Evolutionary conservation across 2,113 vertebrate species (phyloP), one percentile per base, ranked within the genome.

Genomic region (Semicossyphus pulcher): DNA sequence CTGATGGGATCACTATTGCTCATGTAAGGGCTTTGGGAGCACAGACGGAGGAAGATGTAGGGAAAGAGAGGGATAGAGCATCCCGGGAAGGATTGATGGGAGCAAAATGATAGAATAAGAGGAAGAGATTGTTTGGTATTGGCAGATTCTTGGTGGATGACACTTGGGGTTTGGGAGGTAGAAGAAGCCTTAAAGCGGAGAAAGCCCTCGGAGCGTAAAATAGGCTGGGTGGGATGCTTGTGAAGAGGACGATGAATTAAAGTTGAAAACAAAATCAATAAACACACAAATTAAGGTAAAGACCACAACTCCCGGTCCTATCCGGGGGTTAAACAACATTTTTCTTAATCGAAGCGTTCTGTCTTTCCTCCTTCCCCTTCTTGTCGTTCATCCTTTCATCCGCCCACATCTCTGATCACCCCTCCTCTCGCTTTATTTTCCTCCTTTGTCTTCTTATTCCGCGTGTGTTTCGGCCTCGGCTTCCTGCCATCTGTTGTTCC

Each of bases 211-310:
- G 81, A 86, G 84, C 84, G 53, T 84, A 81, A 83, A 88, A 87
- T 85, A 70, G 80, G 39, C 54, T 69, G 56, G 1, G 67, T 56
- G 49, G 63, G 53, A 63, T 28, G 59, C 39, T 67, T 65, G 49
- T 56, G 47, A 78, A 84, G 59, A 4, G 36, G 57, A 67, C 37
- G 59, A 85, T 84, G 52, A 84, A 90, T 86, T 74, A 77, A 68
- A 75, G 76, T 67, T 64, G 87, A 86, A 80, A 75, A 75, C 67
- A 47, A 82, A 90, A 88, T 90, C 88, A 70, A 90, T 91, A 63
- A 71, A 70, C 80, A 86, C 62, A 34, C 78, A 90, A 87, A 88
- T 91, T 72, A 86, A 85, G 79, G 72, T 74, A 81, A 89, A 85
- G 78, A 81, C 81, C 62, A 67, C 74, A 76, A 71, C 57, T 68